Base-by-base conservation (phyloP, 2,113 vertebrate genomes). In the Vimba vimba region DNA sequence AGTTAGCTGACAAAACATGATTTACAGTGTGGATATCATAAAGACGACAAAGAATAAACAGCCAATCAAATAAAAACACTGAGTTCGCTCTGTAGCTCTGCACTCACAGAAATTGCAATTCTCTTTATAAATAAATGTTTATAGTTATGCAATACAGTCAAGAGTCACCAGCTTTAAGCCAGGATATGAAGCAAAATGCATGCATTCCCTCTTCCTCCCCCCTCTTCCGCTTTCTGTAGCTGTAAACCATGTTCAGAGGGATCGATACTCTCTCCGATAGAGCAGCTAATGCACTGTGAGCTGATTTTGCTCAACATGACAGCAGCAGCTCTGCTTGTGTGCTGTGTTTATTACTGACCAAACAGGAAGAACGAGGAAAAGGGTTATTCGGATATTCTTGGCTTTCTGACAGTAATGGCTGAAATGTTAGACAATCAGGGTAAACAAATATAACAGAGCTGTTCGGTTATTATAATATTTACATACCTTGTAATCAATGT, bases 191-290 rank as follows among this genome's bases (percentile, higher is more conserved):
- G 84, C 77, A 85, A 89, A 87, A 75, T 57, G 64, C n/a, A 80
- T 57, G 3, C 76, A 79, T 71, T 86, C 79, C 57, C 47, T 66
- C 71, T 45, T 73, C 36, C 45, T 75, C 57, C 69, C 55, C 74
- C 79, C 76, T 82, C 62, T 77, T 79, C 52, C 82, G 80, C 83
- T 88, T 59, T 59, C 83, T 87, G 78, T 86, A 87, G 85, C 88
- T 91, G 73, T 88, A 86, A 91, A 87, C 87, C 75, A 82, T 89
- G 87, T 85, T 86, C 86, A 50, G 55, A 86, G 76, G 52, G 86
- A 91, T 91, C 89, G 62, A 91, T 91, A 88, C 33, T 50, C 62
- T 89, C 89, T 90, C 88, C 43, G 89, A 88, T 86, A 79, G 83
- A 85, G 82, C 85, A 75, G 79, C 90, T 90, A 90, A 91, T 91